Evolutionary conservation across 1,140 invertebrate genomes (phyloP), one percentile per base, ranked within the genome.

Genomic region (Solenopsis invicta): DNA sequence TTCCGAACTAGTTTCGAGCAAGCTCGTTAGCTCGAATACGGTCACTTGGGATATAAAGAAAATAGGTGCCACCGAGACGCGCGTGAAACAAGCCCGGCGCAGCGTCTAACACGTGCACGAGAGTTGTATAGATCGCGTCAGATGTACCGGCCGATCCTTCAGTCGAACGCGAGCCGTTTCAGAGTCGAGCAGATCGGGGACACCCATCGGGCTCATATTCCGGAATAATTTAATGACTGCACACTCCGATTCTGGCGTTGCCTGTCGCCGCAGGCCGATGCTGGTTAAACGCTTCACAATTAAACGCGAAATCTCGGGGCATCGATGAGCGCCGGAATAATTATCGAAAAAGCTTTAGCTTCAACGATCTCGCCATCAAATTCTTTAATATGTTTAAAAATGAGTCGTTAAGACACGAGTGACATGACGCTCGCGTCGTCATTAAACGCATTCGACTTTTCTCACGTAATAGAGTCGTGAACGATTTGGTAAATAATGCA

Each of bases 221-320:
- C 78, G 93, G 93, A 94, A 94, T 94, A 94, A 94, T 94, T 94
- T 94, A 94, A 94, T 92, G 93, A 94, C 89, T 87, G 85, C 64
- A 91, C 89, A 87, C 90, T 88, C 89, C 34, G 64, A 86, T 69
- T 86, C 69, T 45, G 66, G 66, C 66, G 1, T 50, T 50, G 66
- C 74, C 76, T 86, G 85, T 91, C 81, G 74, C 81, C 88, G 74
- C 81, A 78, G 71, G 87, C 88, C 77, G 77, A 72, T 54, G 88
- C 85, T 74, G 66, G 74, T 86, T 92, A 89, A 93, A 92, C 88
- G 81, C 91, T 91, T 89, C 69, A 93, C 90, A 93, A 93, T 93
- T 93, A 93, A 93, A 92, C 90, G 72, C 86, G 62, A 76, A 82
- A 89, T 76, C 64, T 37, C 54, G 77, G 48, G 16, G 48, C 29